Conservation (phyloP, 2,113 vertebrate species). For the Eolophus roseicapilla region DNA sequence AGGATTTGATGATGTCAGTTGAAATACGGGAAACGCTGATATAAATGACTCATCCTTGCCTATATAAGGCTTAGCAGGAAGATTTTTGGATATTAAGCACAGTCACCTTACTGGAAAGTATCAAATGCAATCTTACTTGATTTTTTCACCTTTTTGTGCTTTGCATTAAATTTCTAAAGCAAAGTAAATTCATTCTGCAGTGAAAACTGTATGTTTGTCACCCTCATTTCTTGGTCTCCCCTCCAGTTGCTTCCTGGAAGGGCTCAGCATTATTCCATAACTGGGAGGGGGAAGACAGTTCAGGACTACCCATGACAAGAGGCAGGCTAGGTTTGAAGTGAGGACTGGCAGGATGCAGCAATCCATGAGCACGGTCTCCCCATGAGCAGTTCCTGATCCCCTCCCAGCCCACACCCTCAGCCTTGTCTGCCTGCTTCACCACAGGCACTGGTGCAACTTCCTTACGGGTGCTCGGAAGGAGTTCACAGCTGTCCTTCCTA, state of each 20-base stretch:
- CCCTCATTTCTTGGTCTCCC: background rate
- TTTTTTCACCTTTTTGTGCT: background rate
- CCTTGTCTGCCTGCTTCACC: rapidly evolving
- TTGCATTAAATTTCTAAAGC: background rate
- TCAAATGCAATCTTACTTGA: background rate
- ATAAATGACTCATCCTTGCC: background rate
- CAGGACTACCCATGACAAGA: background rate
- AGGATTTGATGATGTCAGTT: background rate
- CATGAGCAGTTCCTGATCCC: background rate
- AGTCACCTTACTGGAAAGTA: background rate
- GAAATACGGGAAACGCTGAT: background rate
- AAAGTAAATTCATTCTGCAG: background rate
- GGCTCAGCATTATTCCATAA: background rate
- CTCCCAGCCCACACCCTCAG: background rate
- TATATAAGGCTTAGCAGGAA: background rate
- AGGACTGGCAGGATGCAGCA: background rate
- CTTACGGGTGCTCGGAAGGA: background rate
- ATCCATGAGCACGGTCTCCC: rapidly evolving
- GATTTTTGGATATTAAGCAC: background rate
- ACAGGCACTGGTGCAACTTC: background rate
- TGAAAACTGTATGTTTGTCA: background rate
- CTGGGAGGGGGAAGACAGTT: background rate
- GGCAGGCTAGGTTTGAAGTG: background rate
- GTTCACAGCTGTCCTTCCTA: background rate
- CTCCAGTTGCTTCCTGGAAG: background rate